Conservation (phyloP, 2,888 invertebrate species). For the Melanchra persicariae region DNA sequence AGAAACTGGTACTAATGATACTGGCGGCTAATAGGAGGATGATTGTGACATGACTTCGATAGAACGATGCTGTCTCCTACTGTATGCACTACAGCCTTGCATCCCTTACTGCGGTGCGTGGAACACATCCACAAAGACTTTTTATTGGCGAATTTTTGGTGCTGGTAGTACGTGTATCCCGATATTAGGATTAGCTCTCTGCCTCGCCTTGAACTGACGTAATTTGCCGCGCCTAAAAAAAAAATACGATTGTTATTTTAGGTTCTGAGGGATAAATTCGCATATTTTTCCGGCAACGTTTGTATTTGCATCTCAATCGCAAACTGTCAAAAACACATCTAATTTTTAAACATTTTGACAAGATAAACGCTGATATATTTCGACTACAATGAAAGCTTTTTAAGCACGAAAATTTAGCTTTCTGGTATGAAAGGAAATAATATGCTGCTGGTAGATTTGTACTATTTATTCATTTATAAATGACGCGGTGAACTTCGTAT, state of each 20-base stretch:
- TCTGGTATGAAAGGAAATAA: not conserved
- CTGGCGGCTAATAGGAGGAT: not conserved
- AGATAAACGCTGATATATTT: too few species aligned
- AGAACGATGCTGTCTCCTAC: slow-evolving; percentile 22
- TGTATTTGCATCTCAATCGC: too few species aligned
- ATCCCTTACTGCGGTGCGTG: slow-evolving; percentile 14
- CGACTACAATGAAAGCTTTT: too few species aligned
- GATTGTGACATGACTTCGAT: slow-evolving; percentile 10
- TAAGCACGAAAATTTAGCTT: too few species aligned
- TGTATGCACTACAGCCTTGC: slow-evolving; percentile 36
- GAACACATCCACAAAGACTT: slow-evolving; percentile 27
- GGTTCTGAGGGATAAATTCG: too few species aligned
- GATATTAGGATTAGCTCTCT: slow-evolving; percentile 13
- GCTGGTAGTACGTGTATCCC: slow-evolving; percentile 38
- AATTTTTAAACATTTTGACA: too few species aligned
- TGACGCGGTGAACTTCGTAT: too few species aligned
- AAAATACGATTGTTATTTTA: not conserved
- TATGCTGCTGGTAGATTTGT: not conserved
- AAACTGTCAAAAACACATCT: too few species aligned
- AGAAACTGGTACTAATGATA: too few species aligned
- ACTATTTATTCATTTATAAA: not conserved
- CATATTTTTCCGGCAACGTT: too few species aligned
- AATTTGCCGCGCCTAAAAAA: slow-evolving; percentile 11
- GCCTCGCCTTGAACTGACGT: slow-evolving; percentile 25
- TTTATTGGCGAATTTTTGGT: not conserved